phyloP scores from a whole-genome alignment of 2,113 vertebrate genomes.

The Ctenomys sociabilis region DNA sequence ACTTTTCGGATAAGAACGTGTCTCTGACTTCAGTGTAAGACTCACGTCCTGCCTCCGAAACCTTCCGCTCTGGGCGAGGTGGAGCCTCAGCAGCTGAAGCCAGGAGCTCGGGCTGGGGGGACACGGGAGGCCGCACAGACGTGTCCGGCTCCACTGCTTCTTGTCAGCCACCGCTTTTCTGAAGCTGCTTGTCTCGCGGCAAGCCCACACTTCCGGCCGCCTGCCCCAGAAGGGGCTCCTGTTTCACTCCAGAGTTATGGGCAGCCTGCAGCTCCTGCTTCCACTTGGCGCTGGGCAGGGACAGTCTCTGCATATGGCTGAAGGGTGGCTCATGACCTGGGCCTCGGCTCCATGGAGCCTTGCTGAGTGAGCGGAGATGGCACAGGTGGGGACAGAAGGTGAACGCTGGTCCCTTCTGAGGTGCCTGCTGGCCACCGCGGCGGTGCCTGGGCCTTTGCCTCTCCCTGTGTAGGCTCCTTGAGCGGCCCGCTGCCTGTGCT shows the following conservation, averaged over 20 bases:
- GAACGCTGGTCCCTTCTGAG: accelerated
- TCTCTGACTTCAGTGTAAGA: neutral
- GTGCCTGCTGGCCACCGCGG: constrained; percentile 73
- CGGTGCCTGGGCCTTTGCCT: constrained; percentile 58
- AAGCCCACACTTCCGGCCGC: constrained; percentile 60
- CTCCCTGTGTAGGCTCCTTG: neutral
- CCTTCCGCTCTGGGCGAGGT: neutral
- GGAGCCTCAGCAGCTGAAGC: neutral
- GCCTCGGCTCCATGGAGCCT: constrained; percentile 83
- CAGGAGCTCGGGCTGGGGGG: neutral
- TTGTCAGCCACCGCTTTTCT: neutral
- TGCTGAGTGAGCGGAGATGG: constrained; percentile 51
- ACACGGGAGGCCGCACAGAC: neutral
- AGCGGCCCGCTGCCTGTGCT: no score
- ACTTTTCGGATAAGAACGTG: neutral
- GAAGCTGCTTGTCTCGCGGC: constrained; percentile 49
- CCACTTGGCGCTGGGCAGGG: constrained; percentile 84
- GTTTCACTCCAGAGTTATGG: constrained; percentile 72
- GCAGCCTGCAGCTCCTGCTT: constrained; percentile 68
- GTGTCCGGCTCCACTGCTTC: neutral
- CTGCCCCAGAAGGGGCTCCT: constrained; percentile 67
- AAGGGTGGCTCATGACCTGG: constrained; percentile 77
- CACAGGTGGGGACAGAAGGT: constrained; percentile 70
- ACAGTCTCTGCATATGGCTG: constrained; percentile 76
- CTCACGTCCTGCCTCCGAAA: neutral